These are phyloP conservation scores for Palythoa grandiflora DNA, from an alignment of 92 coral and sea anemone genomes.

Conservation along the genomic window DNA sequence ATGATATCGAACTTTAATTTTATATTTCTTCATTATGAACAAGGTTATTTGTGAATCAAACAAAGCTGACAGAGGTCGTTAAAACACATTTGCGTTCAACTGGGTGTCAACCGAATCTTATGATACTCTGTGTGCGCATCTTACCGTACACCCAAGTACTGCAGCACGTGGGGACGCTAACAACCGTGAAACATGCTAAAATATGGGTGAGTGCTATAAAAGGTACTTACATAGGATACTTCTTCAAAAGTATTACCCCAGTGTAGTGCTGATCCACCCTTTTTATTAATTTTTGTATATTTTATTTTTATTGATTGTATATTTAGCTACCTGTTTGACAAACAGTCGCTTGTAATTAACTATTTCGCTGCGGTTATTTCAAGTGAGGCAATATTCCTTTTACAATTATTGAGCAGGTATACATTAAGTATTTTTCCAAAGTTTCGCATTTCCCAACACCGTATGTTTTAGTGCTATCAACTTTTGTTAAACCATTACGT, in stretches of 20 bases:
- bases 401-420: too few species aligned
- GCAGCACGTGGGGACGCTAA: constrained; percentile 57
- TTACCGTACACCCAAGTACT: constrained; percentile 70
- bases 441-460: too few species aligned
- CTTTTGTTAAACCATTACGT: too few species aligned
- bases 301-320: too few species aligned
- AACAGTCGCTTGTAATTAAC: too few species aligned
- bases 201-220: constrained; percentile 77
- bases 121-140: constrained; percentile 62
- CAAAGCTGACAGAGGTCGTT: constrained; percentile 70
- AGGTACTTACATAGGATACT: background rate
- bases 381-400: too few species aligned
- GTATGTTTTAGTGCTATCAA: too few species aligned
- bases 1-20: background rate
- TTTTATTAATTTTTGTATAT: too few species aligned
- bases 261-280: too few species aligned
- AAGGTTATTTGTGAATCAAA: constrained; percentile 80
- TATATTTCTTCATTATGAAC: background rate
- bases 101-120: constrained; percentile 40
- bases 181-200: constrained; percentile 46
- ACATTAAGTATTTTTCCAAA: too few species aligned
- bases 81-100: constrained; percentile 65
- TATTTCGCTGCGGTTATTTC: too few species aligned
- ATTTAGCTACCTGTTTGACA: too few species aligned
- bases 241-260: background rate